Evolutionary conservation across 2,888 invertebrate genomes (phyloP).

Genomic region (Crepidodera aurea): DNA sequence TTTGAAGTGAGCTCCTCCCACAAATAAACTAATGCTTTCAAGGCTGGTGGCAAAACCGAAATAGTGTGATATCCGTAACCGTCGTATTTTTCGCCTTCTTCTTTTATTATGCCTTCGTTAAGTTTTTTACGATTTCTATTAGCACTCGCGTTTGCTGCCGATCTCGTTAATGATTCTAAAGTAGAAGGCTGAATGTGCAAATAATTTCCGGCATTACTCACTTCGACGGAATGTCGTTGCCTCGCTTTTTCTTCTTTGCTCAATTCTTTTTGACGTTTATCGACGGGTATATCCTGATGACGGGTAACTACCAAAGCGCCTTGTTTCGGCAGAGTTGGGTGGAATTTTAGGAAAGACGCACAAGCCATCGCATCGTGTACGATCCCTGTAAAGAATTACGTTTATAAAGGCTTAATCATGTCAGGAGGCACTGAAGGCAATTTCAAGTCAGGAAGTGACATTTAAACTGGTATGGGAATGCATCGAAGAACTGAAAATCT

Average conservation of each 20-base stretch:
- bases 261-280: slow-evolving; percentile 63
- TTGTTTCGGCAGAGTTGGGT: slow-evolving; percentile 84
- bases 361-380: slow-evolving; percentile 99
- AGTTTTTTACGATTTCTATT: slow-evolving; percentile 67
- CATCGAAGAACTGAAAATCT: too few relatives aligned
- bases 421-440: too few relatives aligned
- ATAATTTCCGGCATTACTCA: slow-evolving; percentile 73
- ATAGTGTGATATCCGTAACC: slow-evolving; percentile 66
- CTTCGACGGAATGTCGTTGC: slow-evolving; percentile 90
- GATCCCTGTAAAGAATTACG: slow-evolving; percentile 67
- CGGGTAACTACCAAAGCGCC: slow-evolving; percentile 79
- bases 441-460: too few relatives aligned
- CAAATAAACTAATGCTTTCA: slow-evolving; percentile 85
- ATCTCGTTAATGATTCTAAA: slow-evolving; percentile 77
- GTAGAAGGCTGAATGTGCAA: slow-evolving; percentile 82
- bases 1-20: slow-evolving; percentile 86
- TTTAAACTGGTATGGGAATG: too few relatives aligned
- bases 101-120: slow-evolving; percentile 64
- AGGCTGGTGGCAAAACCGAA: slow-evolving; percentile 83
- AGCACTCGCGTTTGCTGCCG: slow-evolving; percentile 80
- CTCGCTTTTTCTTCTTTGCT: slow-evolving; percentile 70
- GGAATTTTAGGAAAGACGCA: slow-evolving; percentile 94
- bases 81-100: slow-evolving; percentile 61
- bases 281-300: slow-evolving; percentile 56
- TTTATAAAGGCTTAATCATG: neutral